Evolutionary conservation across 1,140 invertebrate species (phyloP).

Genomic region (Ceratosolen fusciceps): DNA sequence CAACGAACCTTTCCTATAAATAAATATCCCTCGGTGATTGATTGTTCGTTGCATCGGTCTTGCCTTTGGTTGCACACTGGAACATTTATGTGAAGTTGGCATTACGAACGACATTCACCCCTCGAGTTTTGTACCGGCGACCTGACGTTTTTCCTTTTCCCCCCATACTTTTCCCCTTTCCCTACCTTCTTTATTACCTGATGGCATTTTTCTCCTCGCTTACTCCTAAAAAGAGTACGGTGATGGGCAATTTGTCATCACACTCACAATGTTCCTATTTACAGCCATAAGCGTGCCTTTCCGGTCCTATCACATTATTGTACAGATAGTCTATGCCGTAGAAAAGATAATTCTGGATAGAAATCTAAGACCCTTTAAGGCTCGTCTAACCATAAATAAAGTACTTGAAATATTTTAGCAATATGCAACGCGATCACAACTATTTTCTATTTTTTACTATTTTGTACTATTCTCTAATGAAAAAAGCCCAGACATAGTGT

Average conservation of each 20-base stretch:
- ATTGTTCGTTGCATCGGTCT: conserved; percentile 52
- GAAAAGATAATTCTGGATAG: neutral
- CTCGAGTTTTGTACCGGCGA: neutral
- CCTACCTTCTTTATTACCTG: neutral
- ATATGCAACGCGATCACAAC: too few species aligned
- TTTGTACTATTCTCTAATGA: too few species aligned
- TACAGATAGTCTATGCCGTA: neutral
- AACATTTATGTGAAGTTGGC: neutral
- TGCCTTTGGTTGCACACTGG: conserved; percentile 22
- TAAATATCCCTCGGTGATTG: conserved; percentile 64
- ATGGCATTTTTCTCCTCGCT: neutral
- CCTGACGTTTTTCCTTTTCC: neutral
- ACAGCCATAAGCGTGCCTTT: neutral
- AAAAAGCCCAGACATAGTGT: too few species aligned
- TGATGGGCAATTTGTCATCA: conserved; percentile 59
- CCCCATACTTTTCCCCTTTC: neutral
- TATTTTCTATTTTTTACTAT: too few species aligned
- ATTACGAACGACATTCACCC: neutral
- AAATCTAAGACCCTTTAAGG: neutral
- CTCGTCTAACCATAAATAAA: neutral
- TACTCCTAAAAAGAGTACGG: conserved; percentile 6
- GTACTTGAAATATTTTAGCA: too few species aligned
- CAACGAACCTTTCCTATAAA: conserved; percentile 55
- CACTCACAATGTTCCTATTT: conserved; percentile 6
- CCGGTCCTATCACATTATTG: neutral